These are phyloP conservation scores for Marmota monax DNA, from an alignment of 2,113 vertebrate genomes.

Conservation along the genomic window DNA sequence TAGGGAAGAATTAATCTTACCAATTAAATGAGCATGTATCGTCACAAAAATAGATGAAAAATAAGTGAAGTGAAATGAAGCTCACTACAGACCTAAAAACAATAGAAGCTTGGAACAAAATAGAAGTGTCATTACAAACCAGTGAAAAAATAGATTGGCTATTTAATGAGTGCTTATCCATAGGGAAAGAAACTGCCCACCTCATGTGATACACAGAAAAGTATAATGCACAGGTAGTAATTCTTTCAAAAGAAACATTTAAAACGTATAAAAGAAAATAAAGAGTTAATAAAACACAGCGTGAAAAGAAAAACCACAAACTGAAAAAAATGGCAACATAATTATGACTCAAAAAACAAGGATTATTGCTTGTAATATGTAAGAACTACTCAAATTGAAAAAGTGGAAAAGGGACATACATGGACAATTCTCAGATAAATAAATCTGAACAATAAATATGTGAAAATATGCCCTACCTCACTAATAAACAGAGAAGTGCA, in stretches of 20 bases:
- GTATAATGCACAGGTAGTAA: not conserved
- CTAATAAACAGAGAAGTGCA: conserved; percentile 32
- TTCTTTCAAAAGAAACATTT: not conserved
- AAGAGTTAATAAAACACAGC: not conserved
- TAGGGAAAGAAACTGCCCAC: not conserved
- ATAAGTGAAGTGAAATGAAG: not conserved
- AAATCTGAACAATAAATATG: not conserved
- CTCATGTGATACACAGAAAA: not conserved
- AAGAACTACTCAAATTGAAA: not conserved
- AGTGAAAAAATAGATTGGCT: not conserved
- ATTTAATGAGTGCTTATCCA: not conserved
- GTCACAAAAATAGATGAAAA: not conserved
- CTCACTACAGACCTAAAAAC: not conserved
- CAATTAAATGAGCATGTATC: not conserved
- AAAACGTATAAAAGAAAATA: not conserved
- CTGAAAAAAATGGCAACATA: not conserved
- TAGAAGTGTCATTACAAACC: not conserved
- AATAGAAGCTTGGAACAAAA: not conserved
- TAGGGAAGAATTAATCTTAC: not conserved
- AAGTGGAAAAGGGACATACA: not conserved
- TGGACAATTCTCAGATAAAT: conserved; percentile 6
- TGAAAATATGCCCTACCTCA: conserved; percentile 11
- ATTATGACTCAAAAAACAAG: not conserved
- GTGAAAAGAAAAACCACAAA: not conserved
- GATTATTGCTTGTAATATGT: not conserved